Conservation (phyloP, 92 coral and sea anemone genomes). For the Phenganax stokvisi region DNA sequence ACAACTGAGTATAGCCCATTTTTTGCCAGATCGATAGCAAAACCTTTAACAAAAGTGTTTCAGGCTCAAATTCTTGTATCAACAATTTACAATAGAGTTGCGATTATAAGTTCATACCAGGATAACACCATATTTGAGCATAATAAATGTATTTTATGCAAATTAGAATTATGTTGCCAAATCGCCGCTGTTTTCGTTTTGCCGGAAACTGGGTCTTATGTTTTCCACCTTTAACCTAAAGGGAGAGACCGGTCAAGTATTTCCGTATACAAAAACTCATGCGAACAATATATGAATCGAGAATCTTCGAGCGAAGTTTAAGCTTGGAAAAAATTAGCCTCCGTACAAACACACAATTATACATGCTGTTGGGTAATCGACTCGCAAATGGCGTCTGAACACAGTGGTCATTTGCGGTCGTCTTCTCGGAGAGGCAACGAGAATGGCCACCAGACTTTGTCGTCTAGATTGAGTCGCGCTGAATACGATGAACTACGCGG, state of each 20-base stretch:
- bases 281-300: not conserved
- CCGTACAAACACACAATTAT: not conserved
- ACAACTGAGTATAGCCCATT: too few species aligned
- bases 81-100: too few species aligned
- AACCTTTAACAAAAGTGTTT: too few species aligned
- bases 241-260: conserved; percentile 30
- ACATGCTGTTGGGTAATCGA: not conserved
- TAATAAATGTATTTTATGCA: not conserved
- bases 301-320: not conserved
- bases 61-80: too few species aligned
- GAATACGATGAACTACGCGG: conserved; percentile 38
- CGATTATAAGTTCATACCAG: too few species aligned
- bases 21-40: too few species aligned
- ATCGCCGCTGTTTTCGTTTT: not conserved
- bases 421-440: not conserved
- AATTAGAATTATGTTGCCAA: not conserved
- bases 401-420: not conserved
- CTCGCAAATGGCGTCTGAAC: conserved; percentile 24
- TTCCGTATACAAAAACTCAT: conserved; percentile 1
- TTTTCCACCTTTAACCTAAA: not conserved
- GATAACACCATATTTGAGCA: too few species aligned
- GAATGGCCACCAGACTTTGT: conserved; percentile 23
- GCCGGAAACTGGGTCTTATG: not conserved
- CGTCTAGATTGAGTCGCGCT: conserved; percentile 26
- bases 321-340: not conserved